Base-by-base conservation (phyloP, 2,113 vertebrate species). In the Mormyrus iriodes region DNA sequence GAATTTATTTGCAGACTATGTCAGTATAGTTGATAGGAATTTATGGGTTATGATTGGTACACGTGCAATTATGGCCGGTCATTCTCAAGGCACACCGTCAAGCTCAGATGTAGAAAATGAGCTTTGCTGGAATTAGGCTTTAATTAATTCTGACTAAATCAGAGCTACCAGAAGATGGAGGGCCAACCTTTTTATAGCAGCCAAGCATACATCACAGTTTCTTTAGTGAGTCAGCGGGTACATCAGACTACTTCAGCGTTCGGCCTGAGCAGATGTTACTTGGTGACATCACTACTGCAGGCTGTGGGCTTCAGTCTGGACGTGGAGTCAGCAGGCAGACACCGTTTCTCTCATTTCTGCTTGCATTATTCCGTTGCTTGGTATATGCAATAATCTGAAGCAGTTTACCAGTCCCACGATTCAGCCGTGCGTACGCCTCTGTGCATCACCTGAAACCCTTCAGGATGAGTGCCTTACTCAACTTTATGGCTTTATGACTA, bases 121-220 rank as follows among this genome's bases (percentile, higher is more conserved):
- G 21, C 82, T 27, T 2, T 19, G 15, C 35, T 21, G 73, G 73
- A 42, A 79, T 79, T 17, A 79, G 7, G 48, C 48, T 85, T 51
- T 85, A 31, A 85, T 85, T 85, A 27, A 51, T 51, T 49, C 44
- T 51, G 46, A 79, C 17, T 79, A 79, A 79, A 85, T 13, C 48
- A 85, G 83, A 85, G 83, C 48, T 6, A 85, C n/a, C 48, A 51
- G 44, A 85, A 85, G 83, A 85, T 85, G 44, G 83, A 85, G 83
- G 24, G 4, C 24, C 44, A 27, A n/a, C 21, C 83, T 27, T 85
- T 85, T 85, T 85, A 51, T 79, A 79, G 73, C 83, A 85, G 24
- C 21, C 27, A 85, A 49, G 24, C 83, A 48, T 85, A 49, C 10
- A 85, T 85, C 83, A 85, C 46, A 85, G 83, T 51, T 51, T 51